phyloP scores from a whole-genome alignment of 2,797 vertebrate genomes.

The Tragelaphus eurycerus region DNA sequence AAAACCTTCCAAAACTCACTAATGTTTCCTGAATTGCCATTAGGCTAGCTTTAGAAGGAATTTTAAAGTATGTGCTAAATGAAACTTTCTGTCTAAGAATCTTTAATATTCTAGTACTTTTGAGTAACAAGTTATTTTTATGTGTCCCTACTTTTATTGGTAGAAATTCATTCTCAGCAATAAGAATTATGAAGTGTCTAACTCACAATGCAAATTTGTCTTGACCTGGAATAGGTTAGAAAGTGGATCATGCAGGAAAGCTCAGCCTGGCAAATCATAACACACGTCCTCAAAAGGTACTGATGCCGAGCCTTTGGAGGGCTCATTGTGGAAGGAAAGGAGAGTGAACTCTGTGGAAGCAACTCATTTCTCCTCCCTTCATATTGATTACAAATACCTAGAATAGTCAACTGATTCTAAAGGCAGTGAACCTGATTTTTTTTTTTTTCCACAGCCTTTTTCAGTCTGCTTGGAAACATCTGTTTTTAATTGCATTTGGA shows the following conservation, averaged over 20 bases:
- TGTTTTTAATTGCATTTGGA: conserved; percentile 81
- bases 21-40: conserved; percentile 58
- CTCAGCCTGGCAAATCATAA: neutral
- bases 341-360: neutral
- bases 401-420: conserved; percentile 62
- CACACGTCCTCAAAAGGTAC: neutral
- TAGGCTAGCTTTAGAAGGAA: conserved; percentile 43
- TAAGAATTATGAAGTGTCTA: conserved; percentile 53
- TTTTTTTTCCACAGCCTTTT: conserved; percentile 41
- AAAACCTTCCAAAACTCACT: conserved; percentile 35
- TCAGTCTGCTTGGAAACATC: conserved; percentile 79
- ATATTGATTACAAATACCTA: conserved; percentile 74
- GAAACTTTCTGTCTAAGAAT: conserved; percentile 56
- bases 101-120: conserved; percentile 45
- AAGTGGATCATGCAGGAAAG: neutral
- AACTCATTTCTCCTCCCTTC: conserved; percentile 52
- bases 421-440: conserved; percentile 14
- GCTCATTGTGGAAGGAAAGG: neutral
- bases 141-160: neutral
- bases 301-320: neutral
- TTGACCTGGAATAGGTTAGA: conserved; percentile 53
- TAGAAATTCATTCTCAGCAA: conserved; percentile 39
- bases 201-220: conserved; percentile 18
- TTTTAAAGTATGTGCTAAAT: conserved; percentile 49
- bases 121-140: conserved; percentile 50